Percentiles rank a stretch among this genome's conserved stretches.
phyloP scores from a whole-genome alignment of 2,888 invertebrate species.

The Steinernema hermaphroditum region DNA sequence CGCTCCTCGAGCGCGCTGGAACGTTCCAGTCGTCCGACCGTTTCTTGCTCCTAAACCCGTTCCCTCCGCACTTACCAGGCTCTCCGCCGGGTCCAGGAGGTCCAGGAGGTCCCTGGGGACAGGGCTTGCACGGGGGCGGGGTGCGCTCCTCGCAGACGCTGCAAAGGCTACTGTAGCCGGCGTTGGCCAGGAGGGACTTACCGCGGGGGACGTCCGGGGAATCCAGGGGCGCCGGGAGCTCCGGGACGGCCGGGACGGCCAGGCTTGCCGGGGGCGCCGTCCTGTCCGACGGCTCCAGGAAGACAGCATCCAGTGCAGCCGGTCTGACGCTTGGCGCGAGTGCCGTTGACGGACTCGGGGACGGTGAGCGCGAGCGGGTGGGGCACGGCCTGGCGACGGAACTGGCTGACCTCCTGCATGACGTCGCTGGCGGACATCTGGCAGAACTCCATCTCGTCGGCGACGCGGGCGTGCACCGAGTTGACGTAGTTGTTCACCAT shows the following conservation, averaged over 20 bases:
- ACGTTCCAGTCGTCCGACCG: constrained; percentile 44
- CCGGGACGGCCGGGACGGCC: constrained; percentile 57
- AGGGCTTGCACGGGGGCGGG: constrained; percentile 64
- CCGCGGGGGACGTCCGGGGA: constrained; percentile 66
- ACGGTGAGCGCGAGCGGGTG: not conserved
- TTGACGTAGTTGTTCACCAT: constrained; percentile 67
- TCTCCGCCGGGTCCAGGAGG: constrained; percentile 55
- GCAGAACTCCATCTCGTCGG: constrained; percentile 66
- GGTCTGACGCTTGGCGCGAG: constrained; percentile 45
- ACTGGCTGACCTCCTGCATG: constrained; percentile 64
- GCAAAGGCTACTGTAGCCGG: constrained; percentile 6
- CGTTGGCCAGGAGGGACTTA: not conserved
- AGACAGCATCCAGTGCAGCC: constrained; percentile 59
- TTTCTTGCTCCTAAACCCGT: constrained; percentile 14
- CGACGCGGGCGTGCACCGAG: constrained; percentile 62
- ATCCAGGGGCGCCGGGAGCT: constrained; percentile 63
- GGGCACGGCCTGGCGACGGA: constrained; percentile 40
- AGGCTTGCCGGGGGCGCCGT: constrained; percentile 61
- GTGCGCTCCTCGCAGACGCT: constrained; percentile 63
- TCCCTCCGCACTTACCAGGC: not conserved
- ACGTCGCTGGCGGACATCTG: constrained; percentile 66
- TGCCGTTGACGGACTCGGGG: constrained; percentile 35
- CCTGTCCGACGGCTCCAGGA: constrained; percentile 59
- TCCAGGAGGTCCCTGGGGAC: constrained; percentile 65
- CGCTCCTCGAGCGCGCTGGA: not conserved